Conservation (phyloP, 2,888 invertebrate species). For the Chloroclystis v-ata region DNA sequence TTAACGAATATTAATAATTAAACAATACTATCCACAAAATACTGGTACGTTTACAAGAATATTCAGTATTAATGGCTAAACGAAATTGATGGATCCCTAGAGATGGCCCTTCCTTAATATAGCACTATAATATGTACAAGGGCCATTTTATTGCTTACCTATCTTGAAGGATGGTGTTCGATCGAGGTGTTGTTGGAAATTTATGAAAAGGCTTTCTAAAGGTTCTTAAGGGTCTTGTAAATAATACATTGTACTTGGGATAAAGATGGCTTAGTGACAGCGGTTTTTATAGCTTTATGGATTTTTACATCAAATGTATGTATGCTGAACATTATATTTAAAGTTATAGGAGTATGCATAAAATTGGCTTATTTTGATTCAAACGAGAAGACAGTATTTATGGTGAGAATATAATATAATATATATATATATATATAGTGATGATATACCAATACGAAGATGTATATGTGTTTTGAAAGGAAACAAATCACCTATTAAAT, state of each 20-base stretch:
- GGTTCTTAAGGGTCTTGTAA: slow-evolving; percentile 44
- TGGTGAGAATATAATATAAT: no score
- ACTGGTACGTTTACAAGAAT: slow-evolving; percentile 22
- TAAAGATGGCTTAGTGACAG: slow-evolving; percentile 24
- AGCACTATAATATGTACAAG: slow-evolving; percentile 65
- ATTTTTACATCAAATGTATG: no score
- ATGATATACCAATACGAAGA: no score
- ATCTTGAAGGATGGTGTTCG: slow-evolving; percentile 56
- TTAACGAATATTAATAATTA: neutral
- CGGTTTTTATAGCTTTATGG: slow-evolving; percentile 23
- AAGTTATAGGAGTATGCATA: no score
- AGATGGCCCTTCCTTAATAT: slow-evolving; percentile 58
- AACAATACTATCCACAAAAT: slow-evolving; percentile 12
- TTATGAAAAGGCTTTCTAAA: slow-evolving; percentile 54
- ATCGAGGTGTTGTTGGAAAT: slow-evolving; percentile 52
- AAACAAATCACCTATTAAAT: no score
- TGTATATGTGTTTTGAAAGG: no score
- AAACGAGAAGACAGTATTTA: no score
- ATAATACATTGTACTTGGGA: slow-evolving; percentile 41
- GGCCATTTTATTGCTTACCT: slow-evolving; percentile 65
- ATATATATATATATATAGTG: no score
- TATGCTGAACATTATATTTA: no score
- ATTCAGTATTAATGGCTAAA: slow-evolving; percentile 59
- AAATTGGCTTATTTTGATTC: no score
- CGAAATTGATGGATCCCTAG: slow-evolving; percentile 65